Percentiles rank a stretch among this genome's conserved stretches.
Evolutionary conservation across 2,113 vertebrate genomes (phyloP).

Genomic region (Hippocampus mohnikei): DNA sequence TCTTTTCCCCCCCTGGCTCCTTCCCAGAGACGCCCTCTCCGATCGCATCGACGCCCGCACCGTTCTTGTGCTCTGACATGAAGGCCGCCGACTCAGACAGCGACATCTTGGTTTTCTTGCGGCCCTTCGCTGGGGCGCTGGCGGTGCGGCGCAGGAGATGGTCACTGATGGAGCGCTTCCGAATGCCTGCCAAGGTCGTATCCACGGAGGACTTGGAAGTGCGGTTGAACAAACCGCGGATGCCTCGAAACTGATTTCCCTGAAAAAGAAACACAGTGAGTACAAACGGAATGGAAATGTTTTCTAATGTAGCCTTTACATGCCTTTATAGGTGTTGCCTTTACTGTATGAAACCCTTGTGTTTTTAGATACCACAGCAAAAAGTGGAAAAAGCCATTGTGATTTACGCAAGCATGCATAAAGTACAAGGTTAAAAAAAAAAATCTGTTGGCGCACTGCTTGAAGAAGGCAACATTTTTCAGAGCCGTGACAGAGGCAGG

Average conservation of each 20-base stretch:
- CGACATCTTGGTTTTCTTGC: constrained; percentile 91
- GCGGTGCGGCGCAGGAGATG: constrained; percentile 89
- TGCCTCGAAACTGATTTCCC: constrained; percentile 88
- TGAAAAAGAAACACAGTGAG: constrained; percentile 49
- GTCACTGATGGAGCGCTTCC: constrained; percentile 87
- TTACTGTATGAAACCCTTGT: constrained; percentile 58
- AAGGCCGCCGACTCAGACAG: constrained; percentile 74
- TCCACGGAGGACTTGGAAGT: constrained; percentile 81
- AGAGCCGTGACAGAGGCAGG: too few relatives aligned
- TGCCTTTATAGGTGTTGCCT: constrained; percentile 34
- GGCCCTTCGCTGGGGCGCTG: constrained; percentile 91
- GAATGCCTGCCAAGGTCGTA: constrained; percentile 61
- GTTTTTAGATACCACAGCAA: constrained; percentile 20
- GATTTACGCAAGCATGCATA: constrained; percentile 20
- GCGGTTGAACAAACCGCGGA: constrained; percentile 88
- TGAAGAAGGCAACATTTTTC: too few relatives aligned
- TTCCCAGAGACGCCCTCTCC: constrained; percentile 60
- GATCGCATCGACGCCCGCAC: constrained; percentile 65
- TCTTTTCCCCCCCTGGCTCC: constrained; percentile 50
- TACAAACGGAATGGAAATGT: neutral
- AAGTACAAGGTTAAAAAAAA: neutral
- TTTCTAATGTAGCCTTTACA: constrained; percentile 2
- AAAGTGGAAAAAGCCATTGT: constrained; percentile 19
- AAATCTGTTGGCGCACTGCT: neutral
- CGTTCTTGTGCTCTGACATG: constrained; percentile 75